Percentiles rank a stretch among this genome's conserved stretches.
These are phyloP conservation scores for Drosophila borealis DNA, from an alignment of 2,888 invertebrate species.

Conservation along the genomic window DNA sequence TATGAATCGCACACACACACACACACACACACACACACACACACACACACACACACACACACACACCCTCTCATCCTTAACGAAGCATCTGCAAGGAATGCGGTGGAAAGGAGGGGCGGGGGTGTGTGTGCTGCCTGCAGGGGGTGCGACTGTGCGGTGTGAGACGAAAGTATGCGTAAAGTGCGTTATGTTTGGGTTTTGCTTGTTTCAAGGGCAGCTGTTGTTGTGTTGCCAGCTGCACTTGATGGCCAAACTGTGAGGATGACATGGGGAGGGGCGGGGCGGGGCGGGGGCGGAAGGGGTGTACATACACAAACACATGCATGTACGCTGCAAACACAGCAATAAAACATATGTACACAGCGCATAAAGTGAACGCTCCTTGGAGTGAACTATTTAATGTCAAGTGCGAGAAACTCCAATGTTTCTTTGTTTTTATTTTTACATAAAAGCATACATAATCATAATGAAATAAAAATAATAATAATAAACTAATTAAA, in stretches of 20 bases:
- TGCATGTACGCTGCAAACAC: not conserved
- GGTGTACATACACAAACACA: not conserved
- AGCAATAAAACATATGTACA: constrained; percentile 13
- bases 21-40: not conserved
- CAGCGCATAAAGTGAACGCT: constrained; percentile 5
- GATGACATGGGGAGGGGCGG: not conserved
- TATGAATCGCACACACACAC: not conserved
- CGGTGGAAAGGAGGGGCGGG: not conserved
- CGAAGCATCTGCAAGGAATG: constrained; percentile 23
- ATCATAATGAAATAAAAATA: too few species aligned
- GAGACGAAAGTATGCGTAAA: constrained; percentile 53
- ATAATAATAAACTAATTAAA: too few species aligned
- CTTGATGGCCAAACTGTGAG: constrained; percentile 50
- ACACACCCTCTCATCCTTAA: constrained; percentile 19
- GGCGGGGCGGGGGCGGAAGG: not conserved
- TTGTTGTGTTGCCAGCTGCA: constrained; percentile 55
- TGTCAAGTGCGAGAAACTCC: not conserved
- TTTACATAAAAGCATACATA: not conserved
- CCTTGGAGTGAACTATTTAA: not conserved
- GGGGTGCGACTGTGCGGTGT: not conserved
- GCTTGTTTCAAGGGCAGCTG: constrained; percentile 63
- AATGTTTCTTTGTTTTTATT: not conserved
- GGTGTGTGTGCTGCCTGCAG: not conserved
- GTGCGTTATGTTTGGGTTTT: constrained; percentile 47
- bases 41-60: constrained; percentile 4